Percentiles rank a stretch among this genome's conserved stretches.
phyloP scores from a whole-genome alignment of 2,888 invertebrate genomes.

The Selenia dentaria region DNA sequence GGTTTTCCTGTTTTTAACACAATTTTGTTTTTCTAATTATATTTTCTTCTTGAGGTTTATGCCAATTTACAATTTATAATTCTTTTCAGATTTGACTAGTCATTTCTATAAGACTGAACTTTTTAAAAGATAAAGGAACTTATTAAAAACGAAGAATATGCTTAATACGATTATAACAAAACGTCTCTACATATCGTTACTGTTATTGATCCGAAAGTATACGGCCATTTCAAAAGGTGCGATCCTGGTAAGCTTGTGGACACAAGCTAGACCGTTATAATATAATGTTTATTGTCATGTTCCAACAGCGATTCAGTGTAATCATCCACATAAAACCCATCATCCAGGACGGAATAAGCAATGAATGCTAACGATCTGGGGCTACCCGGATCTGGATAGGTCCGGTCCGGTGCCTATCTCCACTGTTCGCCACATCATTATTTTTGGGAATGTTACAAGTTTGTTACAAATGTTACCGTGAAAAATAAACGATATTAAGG shows the following conservation, averaged over 20 bases:
- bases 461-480: too few relatives aligned
- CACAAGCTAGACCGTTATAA: constrained; percentile 25
- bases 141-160: too few relatives aligned
- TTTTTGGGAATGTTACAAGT: constrained; percentile 3
- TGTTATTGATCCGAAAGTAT: constrained; percentile 20
- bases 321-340: constrained; percentile 48
- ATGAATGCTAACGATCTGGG: constrained; percentile 53
- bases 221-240: constrained; percentile 14
- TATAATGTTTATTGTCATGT: constrained; percentile 40
- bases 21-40: too few relatives aligned
- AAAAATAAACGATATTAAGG: too few relatives aligned
- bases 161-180: too few relatives aligned
- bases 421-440: constrained; percentile 6
- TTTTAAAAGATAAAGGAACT: too few relatives aligned
- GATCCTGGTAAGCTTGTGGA: constrained; percentile 21
- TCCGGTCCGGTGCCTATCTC: constrained; percentile 30
- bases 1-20: not conserved
- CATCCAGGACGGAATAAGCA: constrained; percentile 43
- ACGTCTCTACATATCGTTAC: too few relatives aligned
- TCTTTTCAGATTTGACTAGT: too few relatives aligned
- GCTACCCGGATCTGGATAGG: constrained; percentile 17
- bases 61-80: too few relatives aligned
- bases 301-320: constrained; percentile 30
- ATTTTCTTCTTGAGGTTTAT: too few relatives aligned
- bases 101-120: too few relatives aligned